A percentile compares a stretch with the other conserved stretches of the same genome.
phyloP scores from a whole-genome alignment of 2,797 vertebrate species.

The Myoxocephalus aenaeus region DNA sequence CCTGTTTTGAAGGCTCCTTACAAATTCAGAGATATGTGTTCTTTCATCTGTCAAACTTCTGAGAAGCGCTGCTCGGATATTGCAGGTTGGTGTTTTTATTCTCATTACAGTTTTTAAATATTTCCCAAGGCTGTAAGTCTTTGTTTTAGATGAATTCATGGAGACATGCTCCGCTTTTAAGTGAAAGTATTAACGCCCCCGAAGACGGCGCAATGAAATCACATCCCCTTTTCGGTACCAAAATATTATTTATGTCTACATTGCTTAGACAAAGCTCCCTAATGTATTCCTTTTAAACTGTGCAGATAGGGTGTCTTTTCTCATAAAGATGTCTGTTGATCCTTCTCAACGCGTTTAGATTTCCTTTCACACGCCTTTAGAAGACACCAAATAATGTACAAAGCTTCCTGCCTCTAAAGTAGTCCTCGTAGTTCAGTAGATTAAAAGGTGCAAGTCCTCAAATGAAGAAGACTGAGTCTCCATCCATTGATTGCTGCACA shows the following conservation, averaged over 20 bases:
- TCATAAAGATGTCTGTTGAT: slow-evolving; percentile 53
- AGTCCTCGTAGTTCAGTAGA: slow-evolving; percentile 62
- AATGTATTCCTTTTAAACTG: slow-evolving; percentile 57
- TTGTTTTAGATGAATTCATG: slow-evolving; percentile 74
- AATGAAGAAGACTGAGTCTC: slow-evolving; percentile 69
- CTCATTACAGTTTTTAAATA: slow-evolving; percentile 68
- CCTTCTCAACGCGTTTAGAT: slow-evolving; percentile 46
- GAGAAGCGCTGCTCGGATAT: slow-evolving; percentile 62
- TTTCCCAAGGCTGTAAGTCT: slow-evolving; percentile 64
- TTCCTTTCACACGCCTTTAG: slow-evolving; percentile 55
- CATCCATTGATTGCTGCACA: slow-evolving; percentile 75
- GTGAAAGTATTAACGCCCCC: slow-evolving; percentile 55
- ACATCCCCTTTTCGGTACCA: slow-evolving; percentile 53
- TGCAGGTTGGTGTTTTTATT: slow-evolving; percentile 69
- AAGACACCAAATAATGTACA: slow-evolving; percentile 50
- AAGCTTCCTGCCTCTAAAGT: slow-evolving; percentile 53
- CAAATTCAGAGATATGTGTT: slow-evolving; percentile 70
- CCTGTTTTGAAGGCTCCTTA: slow-evolving; percentile 73
- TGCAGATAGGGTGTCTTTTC: slow-evolving; percentile 43
- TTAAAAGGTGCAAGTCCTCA: slow-evolving; percentile 72
- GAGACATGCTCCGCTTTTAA: slow-evolving; percentile 57
- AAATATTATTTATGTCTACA: slow-evolving; percentile 60
- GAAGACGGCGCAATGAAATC: slow-evolving; percentile 50
- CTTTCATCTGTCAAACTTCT: slow-evolving; percentile 82
- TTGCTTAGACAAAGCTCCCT: slow-evolving; percentile 58